Evolutionary conservation across 2,888 invertebrate species (phyloP).

Genomic region (Blastobasis lacticolella): DNA sequence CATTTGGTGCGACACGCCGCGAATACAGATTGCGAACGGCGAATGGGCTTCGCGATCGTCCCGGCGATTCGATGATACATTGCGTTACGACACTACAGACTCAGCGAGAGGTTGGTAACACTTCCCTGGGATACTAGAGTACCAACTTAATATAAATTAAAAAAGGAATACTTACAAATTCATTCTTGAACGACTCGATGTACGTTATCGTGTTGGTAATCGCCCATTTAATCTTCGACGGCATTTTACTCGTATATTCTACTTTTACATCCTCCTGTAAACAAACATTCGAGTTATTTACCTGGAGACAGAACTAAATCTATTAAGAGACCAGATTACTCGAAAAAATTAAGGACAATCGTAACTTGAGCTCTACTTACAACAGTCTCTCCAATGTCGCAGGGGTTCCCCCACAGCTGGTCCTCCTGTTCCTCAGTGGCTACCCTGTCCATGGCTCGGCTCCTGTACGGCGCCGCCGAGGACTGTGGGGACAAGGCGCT

Average conservation of each 20-base stretch:
- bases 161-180: slow-evolving; percentile 47
- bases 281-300: slow-evolving; percentile 9
- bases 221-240: slow-evolving; percentile 6
- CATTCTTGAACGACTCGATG: slow-evolving; percentile 46
- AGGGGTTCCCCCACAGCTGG: slow-evolving; percentile 55
- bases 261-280: slow-evolving; percentile 39
- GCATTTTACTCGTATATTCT: slow-evolving; percentile 30
- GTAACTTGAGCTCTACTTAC: slow-evolving; percentile 21
- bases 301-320: too few relatives aligned
- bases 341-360: background rate
- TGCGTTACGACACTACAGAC: too few relatives aligned
- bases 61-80: slow-evolving; percentile 14
- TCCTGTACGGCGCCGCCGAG: slow-evolving; percentile 53
- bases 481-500: slow-evolving; percentile 51
- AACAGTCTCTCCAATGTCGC: slow-evolving; percentile 41
- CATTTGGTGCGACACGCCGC: slow-evolving; percentile 66
- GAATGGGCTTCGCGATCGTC: slow-evolving; percentile 41
- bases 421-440: slow-evolving; percentile 35
- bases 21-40: slow-evolving; percentile 56
- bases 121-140: too few relatives aligned
- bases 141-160: too few relatives aligned
- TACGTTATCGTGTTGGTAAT: slow-evolving; percentile 38
- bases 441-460: slow-evolving; percentile 44
- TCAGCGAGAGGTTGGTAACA: too few relatives aligned
- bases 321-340: too few relatives aligned